Percentiles rank a stretch among this genome's conserved stretches.
phyloP scores from a whole-genome alignment of 1,140 invertebrate species.

The Dreissena polymorpha region DNA sequence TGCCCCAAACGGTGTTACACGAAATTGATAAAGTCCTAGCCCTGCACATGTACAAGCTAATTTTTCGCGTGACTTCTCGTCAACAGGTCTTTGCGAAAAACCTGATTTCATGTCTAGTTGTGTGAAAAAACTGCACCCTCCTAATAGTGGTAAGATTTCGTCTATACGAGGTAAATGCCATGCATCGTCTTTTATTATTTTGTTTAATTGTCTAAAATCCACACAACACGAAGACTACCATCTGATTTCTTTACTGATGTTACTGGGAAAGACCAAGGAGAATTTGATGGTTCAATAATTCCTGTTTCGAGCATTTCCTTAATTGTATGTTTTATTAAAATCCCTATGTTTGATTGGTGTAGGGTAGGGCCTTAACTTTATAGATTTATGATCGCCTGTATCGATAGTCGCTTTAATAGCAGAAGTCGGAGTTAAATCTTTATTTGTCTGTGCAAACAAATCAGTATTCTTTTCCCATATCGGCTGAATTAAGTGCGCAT shows the following conservation, averaged over 20 bases:
- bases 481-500: too few species aligned
- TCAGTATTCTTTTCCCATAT: too few species aligned
- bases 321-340: too few species aligned
- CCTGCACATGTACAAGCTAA: conserved; percentile 14
- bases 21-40: conserved; percentile 9
- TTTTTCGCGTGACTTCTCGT: conserved; percentile 14
- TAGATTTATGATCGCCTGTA: too few species aligned
- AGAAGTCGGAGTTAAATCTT: conserved; percentile 40
- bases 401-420: conserved; percentile 50
- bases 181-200: conserved; percentile 56
- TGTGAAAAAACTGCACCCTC: conserved; percentile 56
- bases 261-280: conserved; percentile 68
- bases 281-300: too few species aligned
- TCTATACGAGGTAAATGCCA: conserved; percentile 61
- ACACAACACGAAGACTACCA: conserved; percentile 64
- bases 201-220: conserved; percentile 69
- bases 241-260: conserved; percentile 68
- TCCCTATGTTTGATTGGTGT: too few species aligned
- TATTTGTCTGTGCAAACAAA: too few species aligned
- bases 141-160: conserved; percentile 52
- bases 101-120: conserved; percentile 14
- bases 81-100: background rate
- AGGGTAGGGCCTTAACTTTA: too few species aligned
- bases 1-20: conserved; percentile 26
- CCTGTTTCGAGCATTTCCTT: too few species aligned